These are phyloP conservation scores for Redunca redunca DNA, from an alignment of 2,113 vertebrate genomes.

Conservation along the genomic window DNA sequence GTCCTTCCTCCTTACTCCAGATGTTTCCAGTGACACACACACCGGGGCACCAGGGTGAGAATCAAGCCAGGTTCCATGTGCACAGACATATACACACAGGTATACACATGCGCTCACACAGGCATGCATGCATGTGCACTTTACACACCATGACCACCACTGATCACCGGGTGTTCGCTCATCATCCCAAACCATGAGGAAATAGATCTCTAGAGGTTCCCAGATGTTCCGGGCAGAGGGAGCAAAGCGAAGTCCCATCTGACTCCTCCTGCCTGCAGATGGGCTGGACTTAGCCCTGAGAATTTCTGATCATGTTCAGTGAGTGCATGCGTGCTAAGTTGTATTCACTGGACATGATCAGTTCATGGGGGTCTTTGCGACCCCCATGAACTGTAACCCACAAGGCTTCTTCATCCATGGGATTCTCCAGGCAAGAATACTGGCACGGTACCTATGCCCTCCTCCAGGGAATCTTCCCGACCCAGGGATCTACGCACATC, in stretches of 20 bases:
- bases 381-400: neutral
- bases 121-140: accelerated
- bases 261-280: neutral
- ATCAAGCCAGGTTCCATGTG: neutral
- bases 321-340: neutral
- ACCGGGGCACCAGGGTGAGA: neutral
- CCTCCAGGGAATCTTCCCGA: neutral
- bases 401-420: neutral
- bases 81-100: accelerated
- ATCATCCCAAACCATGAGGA: neutral
- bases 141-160: neutral
- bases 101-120: neutral
- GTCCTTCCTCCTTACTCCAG: neutral
- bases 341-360: neutral
- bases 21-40: neutral
- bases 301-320: neutral
- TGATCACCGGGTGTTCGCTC: neutral
- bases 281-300: neutral
- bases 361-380: neutral
- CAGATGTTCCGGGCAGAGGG: neutral
- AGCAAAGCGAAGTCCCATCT: neutral
- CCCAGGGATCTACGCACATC: neutral
- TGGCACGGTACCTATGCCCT: neutral
- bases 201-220: neutral
- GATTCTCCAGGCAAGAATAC: neutral